phyloP scores from a whole-genome alignment of 2,888 invertebrate genomes.

The Molanna angustata region DNA sequence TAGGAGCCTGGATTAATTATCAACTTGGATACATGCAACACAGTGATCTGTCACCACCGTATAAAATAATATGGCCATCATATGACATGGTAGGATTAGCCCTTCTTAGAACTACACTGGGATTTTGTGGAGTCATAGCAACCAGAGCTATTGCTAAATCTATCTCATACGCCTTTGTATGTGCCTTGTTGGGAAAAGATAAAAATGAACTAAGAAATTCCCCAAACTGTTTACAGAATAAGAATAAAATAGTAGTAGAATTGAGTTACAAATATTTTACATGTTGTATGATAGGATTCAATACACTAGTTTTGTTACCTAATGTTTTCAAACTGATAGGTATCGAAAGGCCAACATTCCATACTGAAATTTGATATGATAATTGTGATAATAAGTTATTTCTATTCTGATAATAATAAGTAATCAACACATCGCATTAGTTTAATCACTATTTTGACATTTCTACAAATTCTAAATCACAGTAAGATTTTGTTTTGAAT shows the following conservation, averaged over 20 bases:
- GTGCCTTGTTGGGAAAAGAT: conserved; percentile 67
- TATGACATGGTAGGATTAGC: conserved; percentile 66
- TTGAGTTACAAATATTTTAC: conserved; percentile 80
- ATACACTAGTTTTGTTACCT: conserved; percentile 73
- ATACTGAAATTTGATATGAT: conserved; percentile 61
- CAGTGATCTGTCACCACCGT: conserved; percentile 64
- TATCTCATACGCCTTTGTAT: conserved; percentile 65
- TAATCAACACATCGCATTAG: too few relatives aligned
- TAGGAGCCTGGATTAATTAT: conserved; percentile 83
- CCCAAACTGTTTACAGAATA: conserved; percentile 63
- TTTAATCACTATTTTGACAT: too few relatives aligned
- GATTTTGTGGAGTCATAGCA: conserved; percentile 70
- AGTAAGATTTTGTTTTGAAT: too few relatives aligned
- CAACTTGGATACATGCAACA: conserved; percentile 69
- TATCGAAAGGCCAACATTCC: conserved; percentile 80
- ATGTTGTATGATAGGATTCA: conserved; percentile 77
- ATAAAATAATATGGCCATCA: conserved; percentile 76
- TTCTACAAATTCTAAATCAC: too few relatives aligned
- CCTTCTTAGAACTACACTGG: conserved; percentile 69
- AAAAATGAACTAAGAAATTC: conserved; percentile 63
- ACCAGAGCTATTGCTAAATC: conserved; percentile 68
- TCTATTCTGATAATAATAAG: too few relatives aligned
- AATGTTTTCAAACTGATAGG: conserved; percentile 70
- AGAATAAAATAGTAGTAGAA: conserved; percentile 74
- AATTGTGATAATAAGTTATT: too few relatives aligned